Base-by-base conservation (phyloP, 2,888 invertebrate genomes). In the Cephus nigrinus region DNA sequence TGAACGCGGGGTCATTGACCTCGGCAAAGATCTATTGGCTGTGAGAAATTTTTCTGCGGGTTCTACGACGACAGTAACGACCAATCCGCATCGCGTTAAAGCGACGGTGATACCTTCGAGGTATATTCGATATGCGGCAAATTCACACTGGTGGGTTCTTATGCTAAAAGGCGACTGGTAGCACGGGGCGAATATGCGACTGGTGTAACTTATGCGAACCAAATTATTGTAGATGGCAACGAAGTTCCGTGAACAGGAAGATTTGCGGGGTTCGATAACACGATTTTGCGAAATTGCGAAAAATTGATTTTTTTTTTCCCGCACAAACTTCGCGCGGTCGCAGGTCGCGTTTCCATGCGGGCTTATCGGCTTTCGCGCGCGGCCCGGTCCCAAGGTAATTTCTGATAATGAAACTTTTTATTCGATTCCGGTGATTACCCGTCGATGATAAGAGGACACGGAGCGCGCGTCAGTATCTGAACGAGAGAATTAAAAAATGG, bases 391-490 rank as follows among this genome's bases (percentile, higher is more conserved):
- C n/a, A 75, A 68, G 75, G 31, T 30, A 40, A 75, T 75, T 75
- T 31, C 30, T 31, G 75, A 75, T 75, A 75, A 68, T n/a, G n/a
- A n/a, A 75, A 75, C 55, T 74, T 68, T 34, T 35, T 32, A 71
- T 36, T 74, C 77, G 36, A 75, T 74, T 77, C 75, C 75, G 32
- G 31, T 15, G 71, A 71, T 23, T 40, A 40, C 40, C 40, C 9
- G 23, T 55, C 55, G 55, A 55, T 23, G 55, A 55, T 55, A 55
- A 55, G 55, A 23, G 55, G 23, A 5, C 1, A 1, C 55, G 55
- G 15, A 15, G 40, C 40, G 15, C 40, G 40, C 55, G 15, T 55
- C 9, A 23, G 55, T 23, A 55, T 55, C 5, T 1, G 55, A 0
- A 5, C 15, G 55, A 0, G 55, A 0, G 55, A 23, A 55, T 55